These are phyloP conservation scores for Sclerurus mexicanus DNA, from an alignment of 2,113 vertebrate genomes.

Conservation along the genomic window DNA sequence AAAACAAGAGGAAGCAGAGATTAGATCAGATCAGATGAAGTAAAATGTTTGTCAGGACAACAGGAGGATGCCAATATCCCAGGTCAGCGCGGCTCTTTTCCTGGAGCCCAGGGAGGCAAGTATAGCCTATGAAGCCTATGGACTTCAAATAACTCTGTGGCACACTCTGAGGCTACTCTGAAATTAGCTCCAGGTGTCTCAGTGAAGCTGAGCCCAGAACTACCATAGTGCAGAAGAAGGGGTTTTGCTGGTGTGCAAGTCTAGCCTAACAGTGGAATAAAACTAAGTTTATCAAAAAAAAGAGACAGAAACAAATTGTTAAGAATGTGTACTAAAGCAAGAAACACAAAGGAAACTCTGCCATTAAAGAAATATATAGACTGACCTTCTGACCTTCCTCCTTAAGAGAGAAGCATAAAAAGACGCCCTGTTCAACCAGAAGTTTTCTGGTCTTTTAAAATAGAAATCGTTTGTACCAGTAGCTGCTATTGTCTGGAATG, in stretches of 20 bases:
- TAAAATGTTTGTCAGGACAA: conserved; percentile 50
- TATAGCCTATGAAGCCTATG: conserved; percentile 34
- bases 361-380: conserved; percentile 40
- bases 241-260: neutral
- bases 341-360: conserved; percentile 18
- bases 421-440: neutral
- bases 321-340: neutral
- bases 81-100: conserved; percentile 53
- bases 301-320: conserved; percentile 38
- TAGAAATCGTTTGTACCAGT: conserved; percentile 42
- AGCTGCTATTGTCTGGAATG: conserved; percentile 49
- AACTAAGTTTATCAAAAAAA: conserved; percentile 34
- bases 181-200: conserved; percentile 73
- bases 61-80: conserved; percentile 65
- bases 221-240: neutral
- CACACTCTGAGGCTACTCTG: conserved; percentile 36
- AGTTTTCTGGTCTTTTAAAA: conserved; percentile 11
- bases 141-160: conserved; percentile 68
- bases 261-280: neutral
- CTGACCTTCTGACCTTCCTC: conserved; percentile 42
- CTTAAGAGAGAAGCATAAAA: conserved; percentile 49
- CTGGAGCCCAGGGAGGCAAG: conserved; percentile 38
- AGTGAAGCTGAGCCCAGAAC: conserved; percentile 28
- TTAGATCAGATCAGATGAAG: conserved; percentile 48
- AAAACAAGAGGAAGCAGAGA: conserved; percentile 31